Conservation (phyloP, 2,888 invertebrate species). For the Phlogophora meticulosa region DNA sequence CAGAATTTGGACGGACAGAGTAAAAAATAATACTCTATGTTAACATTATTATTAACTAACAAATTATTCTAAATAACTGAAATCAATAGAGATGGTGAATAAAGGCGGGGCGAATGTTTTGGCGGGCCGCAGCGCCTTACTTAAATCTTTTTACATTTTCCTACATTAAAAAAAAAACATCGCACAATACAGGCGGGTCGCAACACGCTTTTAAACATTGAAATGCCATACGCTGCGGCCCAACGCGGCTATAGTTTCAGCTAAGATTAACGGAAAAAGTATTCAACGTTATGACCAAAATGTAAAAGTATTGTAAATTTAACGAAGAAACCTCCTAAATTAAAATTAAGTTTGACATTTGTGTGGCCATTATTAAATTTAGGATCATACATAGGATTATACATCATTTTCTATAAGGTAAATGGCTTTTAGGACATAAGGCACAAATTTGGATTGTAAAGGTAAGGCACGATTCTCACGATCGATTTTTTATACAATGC, state of each 20-base stretch:
- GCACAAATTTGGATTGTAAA: slow-evolving; percentile 67
- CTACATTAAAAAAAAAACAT: too few species aligned
- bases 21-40: slow-evolving; percentile 56
- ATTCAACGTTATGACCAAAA: neutral
- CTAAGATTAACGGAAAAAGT: too few species aligned
- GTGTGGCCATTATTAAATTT: slow-evolving; percentile 7
- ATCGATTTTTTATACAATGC: slow-evolving; percentile 54
- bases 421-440: slow-evolving; percentile 61
- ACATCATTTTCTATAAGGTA: slow-evolving; percentile 16
- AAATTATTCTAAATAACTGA: slow-evolving; percentile 12
- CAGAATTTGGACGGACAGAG: slow-evolving; percentile 85
- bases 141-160: too few species aligned
- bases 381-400: neutral
- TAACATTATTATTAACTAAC: slow-evolving; percentile 44
- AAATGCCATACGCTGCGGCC: too few species aligned
- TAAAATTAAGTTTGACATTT: slow-evolving; percentile 18
- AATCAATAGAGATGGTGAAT: slow-evolving; percentile 12
- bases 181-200: too few species aligned
- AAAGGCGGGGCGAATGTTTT: neutral
- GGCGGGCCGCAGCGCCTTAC: too few species aligned
- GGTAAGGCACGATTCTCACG: slow-evolving; percentile 70
- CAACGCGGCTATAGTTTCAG: too few species aligned
- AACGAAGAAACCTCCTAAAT: neutral
- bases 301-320: neutral
- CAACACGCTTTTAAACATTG: too few species aligned